phyloP scores from a whole-genome alignment of 2,113 vertebrate species.

The Hemichromis elongatus region DNA sequence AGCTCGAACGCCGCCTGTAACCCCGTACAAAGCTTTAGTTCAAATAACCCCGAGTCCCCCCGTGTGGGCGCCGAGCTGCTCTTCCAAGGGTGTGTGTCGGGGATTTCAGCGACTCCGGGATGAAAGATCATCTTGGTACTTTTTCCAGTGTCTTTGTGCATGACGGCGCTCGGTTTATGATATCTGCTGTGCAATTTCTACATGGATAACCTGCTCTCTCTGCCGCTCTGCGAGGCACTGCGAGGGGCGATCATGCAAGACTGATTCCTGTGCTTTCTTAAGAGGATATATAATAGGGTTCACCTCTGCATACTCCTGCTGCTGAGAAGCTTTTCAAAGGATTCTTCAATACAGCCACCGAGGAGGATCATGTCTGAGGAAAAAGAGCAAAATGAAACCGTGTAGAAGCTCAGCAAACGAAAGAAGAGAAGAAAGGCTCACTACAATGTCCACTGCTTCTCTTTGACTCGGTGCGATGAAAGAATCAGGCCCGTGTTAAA shows the following conservation, averaged over 20 bases:
- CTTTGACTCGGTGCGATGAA: background rate
- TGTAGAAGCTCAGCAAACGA: background rate
- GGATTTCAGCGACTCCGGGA: constrained; percentile 49
- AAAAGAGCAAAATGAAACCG: constrained; percentile 29
- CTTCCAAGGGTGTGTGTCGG: constrained; percentile 42
- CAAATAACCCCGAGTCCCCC: constrained; percentile 54
- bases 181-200: constrained; percentile 67
- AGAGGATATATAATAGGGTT: constrained; percentile 70
- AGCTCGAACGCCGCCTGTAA: constrained; percentile 55
- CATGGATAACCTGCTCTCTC: constrained; percentile 62
- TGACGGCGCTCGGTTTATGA: constrained; percentile 56
- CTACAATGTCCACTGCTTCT: background rate
- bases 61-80: constrained; percentile 40
- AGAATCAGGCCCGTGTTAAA: constrained; percentile 1
- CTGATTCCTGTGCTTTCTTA: constrained; percentile 70
- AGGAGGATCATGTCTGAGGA: constrained; percentile 23
- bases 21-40: constrained; percentile 61
- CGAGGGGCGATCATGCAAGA: constrained; percentile 58
- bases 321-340: constrained; percentile 44
- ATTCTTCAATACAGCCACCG: constrained; percentile 1
- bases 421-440: constrained; percentile 14
- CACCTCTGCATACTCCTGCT: constrained; percentile 57
- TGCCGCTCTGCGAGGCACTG: constrained; percentile 41
- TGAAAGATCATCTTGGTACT: constrained; percentile 63
- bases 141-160: constrained; percentile 58